These are phyloP conservation scores for Tetrax tetrax DNA, from an alignment of 2,113 vertebrate species.

Conservation along the genomic window DNA sequence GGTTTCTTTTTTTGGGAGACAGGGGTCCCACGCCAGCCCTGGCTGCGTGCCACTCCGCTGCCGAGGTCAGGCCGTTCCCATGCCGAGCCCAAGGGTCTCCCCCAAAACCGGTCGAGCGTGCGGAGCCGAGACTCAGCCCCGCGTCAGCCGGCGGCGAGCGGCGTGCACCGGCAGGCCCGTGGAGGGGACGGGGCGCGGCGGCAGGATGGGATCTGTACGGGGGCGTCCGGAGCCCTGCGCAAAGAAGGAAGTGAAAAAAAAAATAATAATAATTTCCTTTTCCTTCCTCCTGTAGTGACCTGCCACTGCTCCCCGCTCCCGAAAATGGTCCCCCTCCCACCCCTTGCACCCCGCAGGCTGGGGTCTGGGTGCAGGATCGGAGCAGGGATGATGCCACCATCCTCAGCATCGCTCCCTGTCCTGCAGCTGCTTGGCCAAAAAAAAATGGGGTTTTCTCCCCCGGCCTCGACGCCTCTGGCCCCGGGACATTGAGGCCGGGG, in stretches of 20 bases:
- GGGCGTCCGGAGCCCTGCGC: background rate
- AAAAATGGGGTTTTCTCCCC: background rate
- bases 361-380: background rate
- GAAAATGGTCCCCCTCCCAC: background rate
- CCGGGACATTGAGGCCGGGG: rapidly evolving
- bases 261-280: background rate
- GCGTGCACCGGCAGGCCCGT: background rate
- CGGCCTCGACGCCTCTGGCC: too few species aligned
- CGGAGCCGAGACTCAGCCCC: background rate
- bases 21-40: background rate
- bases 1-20: background rate
- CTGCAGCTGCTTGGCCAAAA: background rate
- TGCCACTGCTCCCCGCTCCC: background rate
- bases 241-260: background rate
- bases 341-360: rapidly evolving
- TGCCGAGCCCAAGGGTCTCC: background rate
- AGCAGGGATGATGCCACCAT: background rate
- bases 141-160: background rate
- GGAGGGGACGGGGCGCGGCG: background rate
- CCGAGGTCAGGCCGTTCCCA: background rate
- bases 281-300: background rate
- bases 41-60: rapidly evolving
- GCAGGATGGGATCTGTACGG: background rate
- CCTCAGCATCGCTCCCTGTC: rapidly evolving
- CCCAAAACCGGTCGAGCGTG: background rate